These are phyloP conservation scores for Varanus komodoensis DNA, from an alignment of 2,113 vertebrate species.

Conservation along the genomic window DNA sequence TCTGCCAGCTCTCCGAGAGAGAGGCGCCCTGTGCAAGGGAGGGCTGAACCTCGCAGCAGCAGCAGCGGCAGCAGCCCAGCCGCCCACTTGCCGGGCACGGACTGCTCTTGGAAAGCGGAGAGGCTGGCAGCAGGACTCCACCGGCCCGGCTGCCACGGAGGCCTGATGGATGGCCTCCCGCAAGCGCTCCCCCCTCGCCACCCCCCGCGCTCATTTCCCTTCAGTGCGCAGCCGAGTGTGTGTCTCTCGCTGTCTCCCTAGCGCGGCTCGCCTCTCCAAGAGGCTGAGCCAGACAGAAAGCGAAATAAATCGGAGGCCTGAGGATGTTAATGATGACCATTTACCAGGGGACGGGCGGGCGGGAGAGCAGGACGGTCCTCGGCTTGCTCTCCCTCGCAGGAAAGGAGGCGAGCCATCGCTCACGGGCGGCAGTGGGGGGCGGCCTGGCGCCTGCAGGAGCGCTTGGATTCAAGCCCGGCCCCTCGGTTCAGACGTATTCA, in stretches of 20 bases:
- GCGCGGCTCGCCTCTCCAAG: conserved; percentile 53
- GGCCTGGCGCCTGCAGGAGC: neutral
- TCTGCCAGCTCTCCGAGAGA: no score
- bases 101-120: neutral
- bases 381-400: neutral
- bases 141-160: conserved; percentile 56
- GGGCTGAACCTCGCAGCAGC: neutral
- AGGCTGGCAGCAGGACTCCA: conserved; percentile 57
- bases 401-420: neutral
- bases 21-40: no score
- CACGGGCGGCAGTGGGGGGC: neutral
- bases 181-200: conserved; percentile 44
- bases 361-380: neutral
- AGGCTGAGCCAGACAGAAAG: conserved; percentile 67
- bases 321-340: conserved; percentile 62
- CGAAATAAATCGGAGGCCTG: conserved; percentile 65
- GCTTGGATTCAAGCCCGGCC: no score
- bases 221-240: neutral
- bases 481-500: neutral
- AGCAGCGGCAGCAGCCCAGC: conserved; percentile 31
- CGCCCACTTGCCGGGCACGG: neutral
- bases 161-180: conserved; percentile 67
- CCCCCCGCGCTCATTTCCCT: conserved; percentile 19
- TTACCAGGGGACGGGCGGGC: conserved; percentile 29
- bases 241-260: conserved; percentile 5